Base-by-base conservation (phyloP, 2,797 vertebrate species). In the Cheracebus regulus region DNA sequence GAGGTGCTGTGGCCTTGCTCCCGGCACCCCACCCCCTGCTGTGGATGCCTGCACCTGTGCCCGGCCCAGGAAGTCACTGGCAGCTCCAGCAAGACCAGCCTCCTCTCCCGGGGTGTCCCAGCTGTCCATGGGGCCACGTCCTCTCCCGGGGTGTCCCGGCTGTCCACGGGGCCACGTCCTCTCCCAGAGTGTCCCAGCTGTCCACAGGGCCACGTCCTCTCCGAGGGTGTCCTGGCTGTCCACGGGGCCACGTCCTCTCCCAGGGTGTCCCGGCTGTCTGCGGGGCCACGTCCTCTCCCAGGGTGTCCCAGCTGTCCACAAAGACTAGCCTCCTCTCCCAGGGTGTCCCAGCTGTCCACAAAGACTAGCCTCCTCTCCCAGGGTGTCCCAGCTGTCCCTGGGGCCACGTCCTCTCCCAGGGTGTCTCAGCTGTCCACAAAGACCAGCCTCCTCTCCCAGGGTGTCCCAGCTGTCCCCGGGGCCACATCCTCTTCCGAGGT, bases 241-340 rank as follows among this genome's bases (percentile, higher is more conserved):
- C 52, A 0, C 0, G 6, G 46, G 46, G 26, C 7, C 0, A 12
- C 0, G 5, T 44, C 57, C 80, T 17, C 1, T 2, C 7, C 48
- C 4, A 0, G 55, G 39, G 5, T 15, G 22, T 11, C 46, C 0
- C 22, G 24, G 72, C n/a, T 2, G 41, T 10, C 5, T 48, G 0
- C 28, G 13, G 58, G 58, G 50, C 50, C 15, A 5, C 6, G 0
- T 50, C 39, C 48, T 10, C 26, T 1, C 30, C 50, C 3, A 0
- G 55, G 11, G 10, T 15, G 20, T 11, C 46, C 0, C 22, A 24
- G 72, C 39, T 2, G 55, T 9, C 9, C 46, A 0, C 57, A 5
- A 11, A 57, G 39, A 9, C 17, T 15, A 4, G 1, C 14, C 20
- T 48, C 36, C 55, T 9, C 30, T 2, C 28, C 58, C 2, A 1